Base-by-base conservation (phyloP, 2,797 vertebrate species). In the Sebastes paucispinis region DNA sequence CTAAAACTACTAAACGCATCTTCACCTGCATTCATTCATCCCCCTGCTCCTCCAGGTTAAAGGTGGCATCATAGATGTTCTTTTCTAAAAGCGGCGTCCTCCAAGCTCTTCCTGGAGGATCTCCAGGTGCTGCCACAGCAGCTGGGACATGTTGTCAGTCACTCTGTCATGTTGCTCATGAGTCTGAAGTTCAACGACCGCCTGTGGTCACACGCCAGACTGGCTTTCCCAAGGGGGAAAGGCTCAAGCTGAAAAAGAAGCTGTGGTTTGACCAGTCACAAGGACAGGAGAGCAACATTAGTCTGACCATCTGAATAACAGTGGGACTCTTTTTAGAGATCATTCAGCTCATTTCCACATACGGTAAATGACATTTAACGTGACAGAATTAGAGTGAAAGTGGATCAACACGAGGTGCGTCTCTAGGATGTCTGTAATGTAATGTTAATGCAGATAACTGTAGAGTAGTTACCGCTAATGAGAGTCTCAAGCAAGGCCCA, bases 371-470 rank as follows among this genome's bases (percentile, higher is more conserved):
- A 67, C 87, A 76, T 62, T 80, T 89, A 85, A 88, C 80, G 31
- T 70, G 79, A 79, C 80, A 47, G 34, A 84, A 88, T 73, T 52
- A 62, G 69, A 77, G 63, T 70, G 69, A 90, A 82, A 85, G 69
- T 14, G 60, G 83, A 87, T 80, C 68, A 74, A 66, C 39, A 59
- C 69, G 77, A 84, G 86, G 88, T 90, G 75, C 86, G 82, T 50
- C 47, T 87, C 82, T 74, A 52, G 70, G 76, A 84, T 74, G 73
- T 80, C 80, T 83, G 71, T 83, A 73, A 92, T 93, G 88, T 88
- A 87, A 91, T 86, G 92, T 92, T 93, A 89, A 92, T 92, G 86
- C 80, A 47, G 52, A 75, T 87, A 87, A 89, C 81, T 85, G 69
- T 82, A 77, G 84, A 60, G 77, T 78, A 76, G 87, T 88, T 87